Percentiles rank a stretch among this genome's conserved stretches.
phyloP scores from a whole-genome alignment of 2,113 vertebrate genomes.

The Chunga burmeisteri region DNA sequence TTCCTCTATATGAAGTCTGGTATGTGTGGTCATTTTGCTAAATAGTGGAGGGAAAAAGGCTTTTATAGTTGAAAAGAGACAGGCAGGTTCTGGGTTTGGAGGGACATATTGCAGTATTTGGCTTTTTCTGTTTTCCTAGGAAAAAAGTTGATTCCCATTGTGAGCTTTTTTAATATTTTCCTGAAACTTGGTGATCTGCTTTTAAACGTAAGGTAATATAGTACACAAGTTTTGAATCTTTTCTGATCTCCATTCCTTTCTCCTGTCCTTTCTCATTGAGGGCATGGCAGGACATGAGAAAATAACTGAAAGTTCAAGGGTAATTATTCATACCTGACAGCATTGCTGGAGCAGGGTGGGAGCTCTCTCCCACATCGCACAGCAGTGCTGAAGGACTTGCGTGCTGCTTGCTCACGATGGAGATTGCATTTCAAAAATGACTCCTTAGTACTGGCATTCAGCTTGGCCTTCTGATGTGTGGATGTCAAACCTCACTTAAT shows the following conservation, averaged over 20 bases:
- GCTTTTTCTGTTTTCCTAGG: background rate
- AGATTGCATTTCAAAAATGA: background rate
- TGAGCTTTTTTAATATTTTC: background rate
- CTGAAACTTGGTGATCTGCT: background rate
- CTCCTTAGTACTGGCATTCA: background rate
- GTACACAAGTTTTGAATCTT: background rate
- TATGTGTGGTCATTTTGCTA: background rate
- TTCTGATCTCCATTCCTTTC: background rate
- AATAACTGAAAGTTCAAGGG: background rate
- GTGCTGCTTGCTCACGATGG: background rate
- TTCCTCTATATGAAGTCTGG: background rate
- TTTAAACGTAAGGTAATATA: background rate
- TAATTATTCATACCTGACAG: background rate
- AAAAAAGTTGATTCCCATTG: background rate
- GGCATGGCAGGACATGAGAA: background rate
- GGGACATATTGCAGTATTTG: background rate
- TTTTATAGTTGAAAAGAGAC: background rate
- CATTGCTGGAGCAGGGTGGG: background rate
- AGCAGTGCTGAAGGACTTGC: background rate
- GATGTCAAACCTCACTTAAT: background rate
- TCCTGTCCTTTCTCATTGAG: background rate
- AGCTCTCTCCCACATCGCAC: fast-evolving
- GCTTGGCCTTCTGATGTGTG: background rate
- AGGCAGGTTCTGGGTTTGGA: background rate
- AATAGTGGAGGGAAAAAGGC: background rate